phyloP scores from a whole-genome alignment of 2,797 vertebrate genomes.

The Diplodus sargus region DNA sequence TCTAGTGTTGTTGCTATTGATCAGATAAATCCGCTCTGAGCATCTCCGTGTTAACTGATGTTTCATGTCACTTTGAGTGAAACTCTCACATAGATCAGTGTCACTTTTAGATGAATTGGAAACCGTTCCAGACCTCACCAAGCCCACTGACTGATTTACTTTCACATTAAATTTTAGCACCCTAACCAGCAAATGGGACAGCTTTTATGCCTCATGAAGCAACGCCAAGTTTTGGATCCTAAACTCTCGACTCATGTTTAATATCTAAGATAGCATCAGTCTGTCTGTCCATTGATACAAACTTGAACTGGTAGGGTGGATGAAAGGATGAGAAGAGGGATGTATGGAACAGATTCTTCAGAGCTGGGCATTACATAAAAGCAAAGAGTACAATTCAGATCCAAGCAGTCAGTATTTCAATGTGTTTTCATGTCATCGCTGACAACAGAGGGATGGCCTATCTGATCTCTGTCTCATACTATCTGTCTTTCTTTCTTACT shows the following conservation, averaged over 20 bases:
- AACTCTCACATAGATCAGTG: neutral
- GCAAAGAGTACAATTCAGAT: slow-evolving; percentile 37
- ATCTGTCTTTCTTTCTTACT: slow-evolving; percentile 74
- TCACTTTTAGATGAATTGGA: neutral
- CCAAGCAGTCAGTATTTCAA: slow-evolving; percentile 57
- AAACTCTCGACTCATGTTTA: neutral
- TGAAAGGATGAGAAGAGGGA: slow-evolving; percentile 63
- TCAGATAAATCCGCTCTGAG: neutral
- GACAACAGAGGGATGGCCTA: slow-evolving; percentile 53
- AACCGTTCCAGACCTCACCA: neutral
- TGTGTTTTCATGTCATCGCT: slow-evolving; percentile 65
- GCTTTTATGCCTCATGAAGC: slow-evolving; percentile 6
- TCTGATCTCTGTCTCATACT: slow-evolving; percentile 63
- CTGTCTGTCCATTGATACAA: slow-evolving; percentile 34
- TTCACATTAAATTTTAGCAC: slow-evolving; percentile 6
- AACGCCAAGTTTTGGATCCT: slow-evolving; percentile 2
- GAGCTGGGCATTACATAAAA: slow-evolving; percentile 71
- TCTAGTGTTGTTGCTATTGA: neutral
- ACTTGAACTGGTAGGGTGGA: slow-evolving; percentile 59
- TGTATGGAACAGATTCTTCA: slow-evolving; percentile 59
- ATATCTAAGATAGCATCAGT: slow-evolving; percentile 8
- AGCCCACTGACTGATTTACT: neutral
- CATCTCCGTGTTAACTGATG: neutral
- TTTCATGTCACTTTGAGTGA: neutral
- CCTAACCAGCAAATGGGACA: neutral